Percentiles rank a stretch among this genome's conserved stretches.
Evolutionary conservation across 2,113 vertebrate species (phyloP).

Genomic region (Equus quagga): DNA sequence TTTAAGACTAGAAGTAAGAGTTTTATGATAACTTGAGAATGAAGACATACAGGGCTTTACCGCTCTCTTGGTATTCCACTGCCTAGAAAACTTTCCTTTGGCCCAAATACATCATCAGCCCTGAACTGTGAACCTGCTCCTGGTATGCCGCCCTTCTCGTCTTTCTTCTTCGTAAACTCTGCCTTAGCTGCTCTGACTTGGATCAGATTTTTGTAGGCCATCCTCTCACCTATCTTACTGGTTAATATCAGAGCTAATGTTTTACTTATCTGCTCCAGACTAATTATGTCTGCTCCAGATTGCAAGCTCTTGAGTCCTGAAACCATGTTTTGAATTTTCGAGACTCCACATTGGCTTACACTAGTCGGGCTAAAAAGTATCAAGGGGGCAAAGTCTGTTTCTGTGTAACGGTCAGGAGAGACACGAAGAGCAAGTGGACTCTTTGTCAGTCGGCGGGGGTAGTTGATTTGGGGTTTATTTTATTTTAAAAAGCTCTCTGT

Average conservation of each 20-base stretch:
- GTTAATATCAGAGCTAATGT: not conserved
- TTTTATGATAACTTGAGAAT: not conserved
- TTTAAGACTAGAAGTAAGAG: not conserved
- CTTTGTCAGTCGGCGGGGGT: not conserved
- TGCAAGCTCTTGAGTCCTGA: not conserved
- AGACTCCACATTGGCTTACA: not conserved
- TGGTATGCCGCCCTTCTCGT: no score
- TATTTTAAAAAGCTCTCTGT: slow-evolving; percentile 8
- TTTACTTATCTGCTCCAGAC: not conserved
- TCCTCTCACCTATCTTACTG: not conserved
- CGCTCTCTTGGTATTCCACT: not conserved
- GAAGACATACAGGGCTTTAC: not conserved
- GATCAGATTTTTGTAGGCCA: not conserved
- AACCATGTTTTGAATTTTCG: not conserved
- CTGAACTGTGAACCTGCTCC: not conserved
- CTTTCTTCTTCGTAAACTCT: not conserved
- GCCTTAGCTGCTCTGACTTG: not conserved
- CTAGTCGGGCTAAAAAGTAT: not conserved
- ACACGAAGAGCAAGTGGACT: not conserved
- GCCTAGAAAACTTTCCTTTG: not conserved
- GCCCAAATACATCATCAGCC: not conserved
- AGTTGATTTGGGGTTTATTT: not conserved
- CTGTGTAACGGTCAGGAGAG: not conserved
- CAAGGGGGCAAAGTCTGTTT: not conserved
- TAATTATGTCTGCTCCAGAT: not conserved